Conservation (phyloP, 2,797 vertebrate species). For the Cyprinodon diabolis region DNA sequence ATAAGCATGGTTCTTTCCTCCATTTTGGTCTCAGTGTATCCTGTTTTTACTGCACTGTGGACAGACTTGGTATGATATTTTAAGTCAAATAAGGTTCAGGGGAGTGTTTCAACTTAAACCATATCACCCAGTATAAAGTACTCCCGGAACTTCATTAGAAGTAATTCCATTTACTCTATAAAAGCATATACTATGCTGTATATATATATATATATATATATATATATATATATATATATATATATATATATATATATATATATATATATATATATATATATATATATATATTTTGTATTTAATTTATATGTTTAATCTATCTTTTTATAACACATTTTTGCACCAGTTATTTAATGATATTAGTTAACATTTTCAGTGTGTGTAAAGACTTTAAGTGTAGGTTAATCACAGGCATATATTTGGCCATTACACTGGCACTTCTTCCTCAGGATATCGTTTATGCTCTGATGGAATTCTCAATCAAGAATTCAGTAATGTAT, state of each 20-base stretch:
- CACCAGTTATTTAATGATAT: constrained; percentile 16
- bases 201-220: no score
- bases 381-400: constrained; percentile 43
- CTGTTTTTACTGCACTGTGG: constrained; percentile 6
- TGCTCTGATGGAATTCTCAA: background rate
- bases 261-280: no score
- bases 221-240: no score
- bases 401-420: constrained; percentile 22
- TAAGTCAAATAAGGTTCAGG: constrained; percentile 12
- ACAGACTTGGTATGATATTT: constrained; percentile 32
- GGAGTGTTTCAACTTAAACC: background rate
- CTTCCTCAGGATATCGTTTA: background rate
- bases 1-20: constrained; percentile 14
- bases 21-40: constrained; percentile 6
- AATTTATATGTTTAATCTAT: no score
- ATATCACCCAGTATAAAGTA: background rate
- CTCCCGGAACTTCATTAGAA: no score
- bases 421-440: background rate
- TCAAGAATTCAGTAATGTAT: background rate
- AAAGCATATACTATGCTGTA: no score
- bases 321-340: background rate
- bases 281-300: no score
- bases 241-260: no score
- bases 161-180: background rate
- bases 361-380: constrained; percentile 29